Conservation (phyloP, 2,113 vertebrate species). For the Neopipo cinnamomea region DNA sequence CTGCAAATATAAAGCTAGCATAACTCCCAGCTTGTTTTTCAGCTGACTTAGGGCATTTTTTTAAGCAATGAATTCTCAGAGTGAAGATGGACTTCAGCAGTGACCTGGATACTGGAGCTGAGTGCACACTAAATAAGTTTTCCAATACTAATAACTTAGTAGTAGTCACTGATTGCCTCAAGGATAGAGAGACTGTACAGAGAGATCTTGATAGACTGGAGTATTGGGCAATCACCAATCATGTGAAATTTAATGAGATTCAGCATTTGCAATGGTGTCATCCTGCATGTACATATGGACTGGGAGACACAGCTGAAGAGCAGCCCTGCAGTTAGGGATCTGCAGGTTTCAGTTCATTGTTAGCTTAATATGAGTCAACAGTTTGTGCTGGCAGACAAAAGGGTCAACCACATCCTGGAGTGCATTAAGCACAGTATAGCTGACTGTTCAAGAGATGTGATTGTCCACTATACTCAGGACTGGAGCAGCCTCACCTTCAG, state of each 20-base stretch:
- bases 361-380: not conserved
- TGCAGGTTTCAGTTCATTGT: not conserved
- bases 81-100: not conserved
- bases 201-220: not conserved
- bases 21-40: not conserved
- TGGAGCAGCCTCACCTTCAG: not conserved
- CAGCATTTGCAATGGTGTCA: accelerated
- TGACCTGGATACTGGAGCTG: not conserved
- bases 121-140: not conserved
- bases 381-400: not conserved
- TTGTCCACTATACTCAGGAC: no score
- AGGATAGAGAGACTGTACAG: not conserved
- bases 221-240: not conserved
- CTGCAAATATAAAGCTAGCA: not conserved
- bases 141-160: not conserved
- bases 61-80: not conserved
- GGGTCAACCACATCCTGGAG: no score
- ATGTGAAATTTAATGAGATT: not conserved
- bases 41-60: not conserved
- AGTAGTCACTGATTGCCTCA: not conserved
- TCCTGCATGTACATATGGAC: not conserved
- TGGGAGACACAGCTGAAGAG: not conserved
- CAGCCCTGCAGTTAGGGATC: not conserved
- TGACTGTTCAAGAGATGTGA: not conserved
- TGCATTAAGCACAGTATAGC: not conserved